phyloP scores from a whole-genome alignment of 2,888 invertebrate genomes.

The Mycalesis mineus region DNA sequence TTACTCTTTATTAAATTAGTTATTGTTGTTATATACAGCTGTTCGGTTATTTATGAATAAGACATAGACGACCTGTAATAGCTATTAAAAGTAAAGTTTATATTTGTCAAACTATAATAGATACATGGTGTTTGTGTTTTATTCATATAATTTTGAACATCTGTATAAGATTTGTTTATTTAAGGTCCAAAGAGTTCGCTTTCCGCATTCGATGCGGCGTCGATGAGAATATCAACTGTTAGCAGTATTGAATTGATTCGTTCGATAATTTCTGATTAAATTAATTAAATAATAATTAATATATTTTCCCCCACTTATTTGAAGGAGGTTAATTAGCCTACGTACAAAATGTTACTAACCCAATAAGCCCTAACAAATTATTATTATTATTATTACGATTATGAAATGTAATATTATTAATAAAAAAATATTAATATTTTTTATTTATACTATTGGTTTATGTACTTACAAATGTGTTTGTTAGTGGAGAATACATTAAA shows the following conservation, averaged over 20 bases:
- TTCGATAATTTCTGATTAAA: slow-evolving; percentile 33
- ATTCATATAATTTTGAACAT: not conserved
- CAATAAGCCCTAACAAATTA: slow-evolving; percentile 45
- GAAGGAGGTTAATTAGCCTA: slow-evolving; percentile 58
- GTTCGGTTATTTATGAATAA: not conserved
- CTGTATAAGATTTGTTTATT: slow-evolving; percentile 59
- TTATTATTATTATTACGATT: slow-evolving; percentile 20
- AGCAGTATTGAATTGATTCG: slow-evolving; percentile 60
- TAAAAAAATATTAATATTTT: slow-evolving; percentile 33
- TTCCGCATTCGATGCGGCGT: slow-evolving; percentile 60
- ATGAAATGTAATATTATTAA: slow-evolving; percentile 41
- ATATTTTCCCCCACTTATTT: slow-evolving; percentile 43
- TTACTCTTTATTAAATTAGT: not conserved
- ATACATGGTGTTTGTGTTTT: not conserved
- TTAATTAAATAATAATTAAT: slow-evolving; percentile 16
- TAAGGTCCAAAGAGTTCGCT: slow-evolving; percentile 69
- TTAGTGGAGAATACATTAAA: slow-evolving; percentile 29
- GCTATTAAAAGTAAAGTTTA: not conserved
- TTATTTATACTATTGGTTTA: slow-evolving; percentile 64
- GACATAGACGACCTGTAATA: not conserved
- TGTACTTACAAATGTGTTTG: slow-evolving; percentile 60
- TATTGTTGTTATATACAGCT: not conserved
- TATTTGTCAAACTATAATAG: no score
- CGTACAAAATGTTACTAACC: slow-evolving; percentile 69
- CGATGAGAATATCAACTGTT: slow-evolving; percentile 41